Base-by-base conservation (phyloP, 2,888 invertebrate genomes). In the Cremastinae sp. region DNA sequence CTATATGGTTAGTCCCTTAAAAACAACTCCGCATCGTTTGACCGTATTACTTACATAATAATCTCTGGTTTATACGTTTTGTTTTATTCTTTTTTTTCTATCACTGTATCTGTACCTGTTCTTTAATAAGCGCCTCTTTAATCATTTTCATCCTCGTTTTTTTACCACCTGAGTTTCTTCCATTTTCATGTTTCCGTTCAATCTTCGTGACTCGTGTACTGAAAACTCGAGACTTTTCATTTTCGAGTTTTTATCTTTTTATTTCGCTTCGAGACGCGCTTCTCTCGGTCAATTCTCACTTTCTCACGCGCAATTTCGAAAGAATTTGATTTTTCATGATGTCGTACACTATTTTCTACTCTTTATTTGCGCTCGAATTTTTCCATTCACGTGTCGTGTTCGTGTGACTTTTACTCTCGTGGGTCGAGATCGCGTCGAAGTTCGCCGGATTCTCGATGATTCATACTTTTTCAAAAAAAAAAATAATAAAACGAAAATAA, bases 1-100 rank as follows among this genome's bases (percentile, higher is more conserved):
- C 88, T 86, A 89, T 89, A 90, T 90, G 89, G 89, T 89, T 90
- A 90, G 89, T 89, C 87, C 89, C 87, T 80, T 66, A 88, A 89
- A 87, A 85, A 89, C 89, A 88, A 88, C 84, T 87, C 88, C 88
- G 89, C 89, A 89, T 88, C 89, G 89, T 90, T 90, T 90, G 87
- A 89, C 88, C 89, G 89, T 86, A 28, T 28, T 28, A 82, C 82
- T 88, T 89, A 84, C 83, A 85, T 86, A 86, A 86, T 86, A 86
- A 86, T 87, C 83, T 87, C 83, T 85, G 81, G 82, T 85, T 86
- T 85, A 86, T 84, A 73, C 83, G 80, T 82, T 84, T 82, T 79
- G 18, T 79, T 68, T 79, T 58, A 43, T 71, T 75, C 66, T 62
- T 59, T 74, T 74, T 64, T 12, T 58, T 64, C 47, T 79, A 64